These are phyloP conservation scores for Aurelia sp. DNA, from an alignment of 30 jellyfish, hydroid and myxozoan species.

Conservation along the genomic window DNA sequence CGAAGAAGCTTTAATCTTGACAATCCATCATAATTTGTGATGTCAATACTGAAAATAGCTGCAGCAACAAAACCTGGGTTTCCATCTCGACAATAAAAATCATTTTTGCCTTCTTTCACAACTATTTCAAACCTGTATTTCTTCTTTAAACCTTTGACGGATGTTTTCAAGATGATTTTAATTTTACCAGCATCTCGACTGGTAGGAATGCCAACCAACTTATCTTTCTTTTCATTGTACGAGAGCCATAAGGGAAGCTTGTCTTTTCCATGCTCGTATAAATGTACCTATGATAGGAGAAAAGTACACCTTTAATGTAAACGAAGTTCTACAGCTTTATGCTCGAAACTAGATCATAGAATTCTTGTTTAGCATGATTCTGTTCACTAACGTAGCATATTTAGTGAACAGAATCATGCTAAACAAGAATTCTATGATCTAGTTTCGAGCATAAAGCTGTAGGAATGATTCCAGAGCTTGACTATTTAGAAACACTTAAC, in stretches of 20 bases:
- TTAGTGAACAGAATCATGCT: no score
- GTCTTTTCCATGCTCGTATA: constrained; percentile 53
- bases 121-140: constrained; percentile 46
- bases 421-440: no score
- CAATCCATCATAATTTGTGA: constrained; percentile 41
- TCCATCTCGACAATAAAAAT: constrained; percentile 50
- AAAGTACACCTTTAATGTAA: not conserved
- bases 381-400: no score
- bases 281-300: constrained; percentile 26
- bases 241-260: constrained; percentile 90
- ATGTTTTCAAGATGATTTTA: constrained; percentile 54
- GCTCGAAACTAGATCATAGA: no score
- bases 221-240: constrained; percentile 52
- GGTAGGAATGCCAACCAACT: constrained; percentile 86
- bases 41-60: constrained; percentile 75
- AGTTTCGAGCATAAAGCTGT: no score
- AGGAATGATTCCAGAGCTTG: no score
- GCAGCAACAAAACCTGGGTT: constrained; percentile 76
- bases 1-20: constrained; percentile 64
- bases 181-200: constrained; percentile 54
- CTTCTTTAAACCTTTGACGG: constrained; percentile 18
- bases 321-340: no score
- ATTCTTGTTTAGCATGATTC: no score
- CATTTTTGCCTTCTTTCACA: constrained; percentile 34
- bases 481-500: no score